These are phyloP conservation scores for Boleophthalmus pectinirostris DNA, from an alignment of 2,113 vertebrate genomes.

Conservation along the genomic window DNA sequence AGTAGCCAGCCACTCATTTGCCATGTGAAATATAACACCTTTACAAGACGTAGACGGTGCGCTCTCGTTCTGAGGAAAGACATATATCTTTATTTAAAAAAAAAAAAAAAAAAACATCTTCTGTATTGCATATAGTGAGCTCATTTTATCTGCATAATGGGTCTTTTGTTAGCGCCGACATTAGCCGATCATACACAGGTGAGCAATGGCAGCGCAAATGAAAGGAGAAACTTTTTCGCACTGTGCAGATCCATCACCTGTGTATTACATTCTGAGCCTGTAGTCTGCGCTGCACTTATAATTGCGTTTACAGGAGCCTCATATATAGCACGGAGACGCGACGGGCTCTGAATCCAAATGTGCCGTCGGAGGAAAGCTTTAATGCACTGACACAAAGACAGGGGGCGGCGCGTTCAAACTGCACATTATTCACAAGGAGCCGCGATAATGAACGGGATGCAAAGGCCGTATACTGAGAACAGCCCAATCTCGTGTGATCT, in stretches of 20 bases:
- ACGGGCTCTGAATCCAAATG: not conserved
- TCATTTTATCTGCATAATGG: not conserved
- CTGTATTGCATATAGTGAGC: not conserved
- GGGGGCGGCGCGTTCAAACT: not conserved
- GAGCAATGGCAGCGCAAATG: conserved; percentile 3
- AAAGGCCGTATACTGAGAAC: not conserved
- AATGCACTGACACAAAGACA: not conserved
- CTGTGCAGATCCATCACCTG: conserved; percentile 3
- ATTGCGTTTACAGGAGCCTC: conserved; percentile 7
- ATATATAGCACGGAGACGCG: not conserved
- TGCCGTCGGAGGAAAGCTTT: not conserved
- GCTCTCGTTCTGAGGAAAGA: not conserved
- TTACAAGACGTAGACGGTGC: not conserved
- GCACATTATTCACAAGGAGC: not conserved
- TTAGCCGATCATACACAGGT: not conserved
- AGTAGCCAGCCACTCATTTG: too few relatives aligned
- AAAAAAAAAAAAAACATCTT: not conserved
- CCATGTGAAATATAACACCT: not conserved
- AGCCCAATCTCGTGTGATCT: too few relatives aligned
- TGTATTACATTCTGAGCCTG: conserved; percentile 2
- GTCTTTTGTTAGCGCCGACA: conserved; percentile 7
- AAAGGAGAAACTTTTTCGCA: not conserved
- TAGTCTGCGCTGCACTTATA: not conserved
- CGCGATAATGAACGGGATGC: not conserved
- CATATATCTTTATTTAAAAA: not conserved